phyloP scores from a whole-genome alignment of 1,140 invertebrate species.

The Nylanderia fulva region DNA sequence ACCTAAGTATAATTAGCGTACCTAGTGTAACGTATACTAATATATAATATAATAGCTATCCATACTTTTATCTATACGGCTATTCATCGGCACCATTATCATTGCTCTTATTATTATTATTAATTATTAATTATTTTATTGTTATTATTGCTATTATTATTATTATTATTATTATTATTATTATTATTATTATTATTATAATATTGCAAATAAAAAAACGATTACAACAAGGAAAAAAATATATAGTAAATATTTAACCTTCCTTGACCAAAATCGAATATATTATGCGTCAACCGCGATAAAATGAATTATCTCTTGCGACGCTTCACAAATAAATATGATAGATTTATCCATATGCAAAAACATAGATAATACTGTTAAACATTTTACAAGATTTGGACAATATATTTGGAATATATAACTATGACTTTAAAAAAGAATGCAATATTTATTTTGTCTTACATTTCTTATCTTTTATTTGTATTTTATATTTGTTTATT shows the following conservation, averaged over 20 bases:
- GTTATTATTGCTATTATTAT: constrained; percentile 76
- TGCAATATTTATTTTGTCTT: constrained; percentile 22
- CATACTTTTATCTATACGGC: constrained; percentile 65
- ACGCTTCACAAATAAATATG: neutral
- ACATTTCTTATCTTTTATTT: neutral
- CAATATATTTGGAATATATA: neutral
- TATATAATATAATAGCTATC: constrained; percentile 49
- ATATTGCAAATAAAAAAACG: constrained; percentile 73
- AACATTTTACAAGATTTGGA: constrained; percentile 9
- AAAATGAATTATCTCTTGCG: neutral
- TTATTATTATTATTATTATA: constrained; percentile 74
- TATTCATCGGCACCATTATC: constrained; percentile 69
- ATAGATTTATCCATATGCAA: neutral
- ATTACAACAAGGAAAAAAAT: constrained; percentile 64
- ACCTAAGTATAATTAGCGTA: constrained; percentile 77
- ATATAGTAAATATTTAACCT: constrained; percentile 41
- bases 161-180: constrained; percentile 76
- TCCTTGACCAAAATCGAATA: constrained; percentile 43
- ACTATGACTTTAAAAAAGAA: constrained; percentile 4
- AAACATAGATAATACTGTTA: neutral
- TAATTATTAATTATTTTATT: constrained; percentile 65
- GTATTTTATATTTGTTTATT: constrained; percentile 19
- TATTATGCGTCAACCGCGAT: neutral
- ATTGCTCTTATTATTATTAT: constrained; percentile 76
- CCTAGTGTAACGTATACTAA: constrained; percentile 76